phyloP scores from a whole-genome alignment of 2,888 invertebrate species.

The Ptychoptera albimana region DNA sequence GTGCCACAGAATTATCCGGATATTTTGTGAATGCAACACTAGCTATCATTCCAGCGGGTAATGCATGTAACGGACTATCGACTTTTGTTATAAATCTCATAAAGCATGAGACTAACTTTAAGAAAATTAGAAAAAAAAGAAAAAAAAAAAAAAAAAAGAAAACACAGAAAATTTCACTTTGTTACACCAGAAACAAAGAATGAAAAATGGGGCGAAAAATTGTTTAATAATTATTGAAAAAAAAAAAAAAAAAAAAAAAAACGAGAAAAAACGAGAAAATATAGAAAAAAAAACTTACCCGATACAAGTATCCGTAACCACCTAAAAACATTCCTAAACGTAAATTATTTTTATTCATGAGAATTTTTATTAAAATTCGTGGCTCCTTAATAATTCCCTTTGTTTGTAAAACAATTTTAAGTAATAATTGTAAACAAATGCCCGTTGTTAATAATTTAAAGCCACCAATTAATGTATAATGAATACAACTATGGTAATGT shows the following conservation, averaged over 20 bases:
- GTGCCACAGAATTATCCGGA: constrained; percentile 60
- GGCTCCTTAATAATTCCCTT: constrained; percentile 37
- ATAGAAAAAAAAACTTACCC: too few species aligned
- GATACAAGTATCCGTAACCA: constrained; percentile 48
- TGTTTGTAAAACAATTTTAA: constrained; percentile 41
- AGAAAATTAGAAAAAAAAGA: constrained; percentile 5
- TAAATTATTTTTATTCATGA: constrained; percentile 38
- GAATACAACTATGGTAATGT: constrained; percentile 42
- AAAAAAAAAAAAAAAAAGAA: too few species aligned
- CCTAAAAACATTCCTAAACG: constrained; percentile 52
- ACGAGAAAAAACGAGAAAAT: too few species aligned
- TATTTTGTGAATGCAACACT: constrained; percentile 55
- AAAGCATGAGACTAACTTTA: constrained; percentile 45
- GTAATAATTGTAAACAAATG: constrained; percentile 40
- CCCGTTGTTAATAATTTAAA: constrained; percentile 43
- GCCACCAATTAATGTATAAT: constrained; percentile 37
- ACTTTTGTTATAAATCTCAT: constrained; percentile 42
- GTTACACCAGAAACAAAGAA: too few species aligned
- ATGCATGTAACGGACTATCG: constrained; percentile 45
- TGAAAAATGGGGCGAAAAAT: too few species aligned
- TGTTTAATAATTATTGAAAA: not conserved
- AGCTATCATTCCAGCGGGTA: constrained; percentile 54
- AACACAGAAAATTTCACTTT: too few species aligned
- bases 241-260: constrained; percentile 5
- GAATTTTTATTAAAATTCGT: constrained; percentile 31